Base-by-base conservation (phyloP, 2,888 invertebrate genomes). In the Lithodes maja region DNA sequence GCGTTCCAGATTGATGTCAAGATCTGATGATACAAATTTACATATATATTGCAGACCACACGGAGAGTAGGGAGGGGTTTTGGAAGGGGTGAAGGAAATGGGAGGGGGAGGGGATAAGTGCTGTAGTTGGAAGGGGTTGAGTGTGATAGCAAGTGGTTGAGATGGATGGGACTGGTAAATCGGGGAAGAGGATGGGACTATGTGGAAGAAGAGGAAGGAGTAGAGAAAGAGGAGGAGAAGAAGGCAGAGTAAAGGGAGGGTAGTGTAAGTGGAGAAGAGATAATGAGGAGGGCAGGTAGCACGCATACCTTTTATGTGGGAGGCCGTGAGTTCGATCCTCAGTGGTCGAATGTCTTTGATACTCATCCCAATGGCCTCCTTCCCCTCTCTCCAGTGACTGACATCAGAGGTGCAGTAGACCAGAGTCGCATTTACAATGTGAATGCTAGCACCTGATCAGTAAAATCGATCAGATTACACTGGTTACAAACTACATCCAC, bases 21-120 rank as follows among this genome's bases (percentile, higher is more conserved):
- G 69, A 82, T 82, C 81, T 82, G 81, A 82, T 82, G 81, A 82
- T 82, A 82, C 17, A 68, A 82, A 82, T 82, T 82, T 82, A 68
- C 69, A 82, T 82, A 82, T 68, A 82, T 82, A 82, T 82, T 82
- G 69, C 69, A 71, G 17, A 17, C 71, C 71, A 17, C 71, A 71
- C n/a, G 3, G 5, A 17, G 15, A 17, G 12, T 71, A 17, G 71
- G 17, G 71, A 17, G 71, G 5, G 71, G 17, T 12, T 12, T 12
- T 71, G 5, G 71, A 17, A n/a, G 71, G 71, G 71, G 61, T 61
- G 71, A n/a, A 71, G 71, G 71, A n/a, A n/a, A 71, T 71, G 71
- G 12, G n/a, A 71, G 71, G 71, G n/a, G 3, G 71, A 71, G 71
- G 15, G 71, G 1, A 17, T 12, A 17, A 61, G 61, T 61, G 61